Evolutionary conservation across 2,888 invertebrate species (phyloP).

Genomic region (Trissolcus brochymenae): DNA sequence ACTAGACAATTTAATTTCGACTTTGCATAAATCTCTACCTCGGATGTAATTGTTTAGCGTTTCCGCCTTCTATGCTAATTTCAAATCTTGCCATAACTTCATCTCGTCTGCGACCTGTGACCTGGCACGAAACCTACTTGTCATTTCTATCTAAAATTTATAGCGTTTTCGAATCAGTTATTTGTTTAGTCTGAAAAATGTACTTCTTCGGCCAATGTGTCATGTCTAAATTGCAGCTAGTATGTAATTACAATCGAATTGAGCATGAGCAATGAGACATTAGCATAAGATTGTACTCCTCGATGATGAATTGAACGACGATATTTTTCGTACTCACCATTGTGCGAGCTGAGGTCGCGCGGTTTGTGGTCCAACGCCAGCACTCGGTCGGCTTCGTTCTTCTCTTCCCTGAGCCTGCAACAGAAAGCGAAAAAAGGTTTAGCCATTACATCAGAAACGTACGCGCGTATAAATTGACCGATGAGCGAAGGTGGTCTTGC

Average conservation of each 20-base stretch:
- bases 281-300: slow-evolving; percentile 36
- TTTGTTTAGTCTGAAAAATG: slow-evolving; percentile 41
- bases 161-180: slow-evolving; percentile 26
- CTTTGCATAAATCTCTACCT: too few relatives aligned
- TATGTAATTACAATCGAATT: slow-evolving; percentile 36
- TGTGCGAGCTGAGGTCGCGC: slow-evolving; percentile 90
- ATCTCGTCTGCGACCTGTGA: slow-evolving; percentile 17
- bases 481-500: slow-evolving; percentile 55
- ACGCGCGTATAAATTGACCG: slow-evolving; percentile 54
- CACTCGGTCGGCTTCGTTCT: slow-evolving; percentile 89
- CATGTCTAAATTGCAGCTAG: slow-evolving; percentile 28
- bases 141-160: slow-evolving; percentile 38
- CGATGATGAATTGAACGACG: slow-evolving; percentile 45
- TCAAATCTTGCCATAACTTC: slow-evolving; percentile 2
- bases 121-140: slow-evolving; percentile 11
- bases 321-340: slow-evolving; percentile 81
- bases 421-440: slow-evolving; percentile 66
- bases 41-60: background rate
- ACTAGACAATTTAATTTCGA: too few relatives aligned
- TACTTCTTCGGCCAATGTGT: slow-evolving; percentile 31
- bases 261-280: slow-evolving; percentile 19
- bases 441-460: slow-evolving; percentile 49
- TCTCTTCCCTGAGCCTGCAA: slow-evolving; percentile 91
- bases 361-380: slow-evolving; percentile 89
- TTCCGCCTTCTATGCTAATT: slow-evolving; percentile 12